These are phyloP conservation scores for Cephus cinctus DNA, from an alignment of 1,140 invertebrate species.

Conservation along the genomic window DNA sequence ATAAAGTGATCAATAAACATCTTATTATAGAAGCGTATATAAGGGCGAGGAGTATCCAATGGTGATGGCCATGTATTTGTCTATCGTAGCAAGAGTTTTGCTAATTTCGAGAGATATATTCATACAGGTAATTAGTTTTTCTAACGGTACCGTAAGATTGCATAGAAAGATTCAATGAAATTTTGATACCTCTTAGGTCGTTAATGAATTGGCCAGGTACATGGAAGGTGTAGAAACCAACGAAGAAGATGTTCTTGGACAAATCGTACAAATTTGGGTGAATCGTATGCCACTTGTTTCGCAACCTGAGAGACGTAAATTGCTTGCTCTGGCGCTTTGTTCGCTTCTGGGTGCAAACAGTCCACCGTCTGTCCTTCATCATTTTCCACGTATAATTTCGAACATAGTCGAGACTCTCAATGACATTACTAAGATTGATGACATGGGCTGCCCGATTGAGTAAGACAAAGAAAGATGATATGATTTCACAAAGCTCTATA, in stretches of 20 bases:
- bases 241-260: slow-evolving; percentile 63
- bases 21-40: slow-evolving; percentile 60
- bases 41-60: slow-evolving; percentile 69
- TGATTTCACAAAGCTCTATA: slow-evolving; percentile 15
- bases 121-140: slow-evolving; percentile 57
- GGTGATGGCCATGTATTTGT: slow-evolving; percentile 75
- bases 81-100: slow-evolving; percentile 74
- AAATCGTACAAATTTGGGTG: slow-evolving; percentile 77
- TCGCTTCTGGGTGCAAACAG: slow-evolving; percentile 71
- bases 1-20: slow-evolving; percentile 19
- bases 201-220: slow-evolving; percentile 45
- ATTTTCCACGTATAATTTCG: slow-evolving; percentile 74
- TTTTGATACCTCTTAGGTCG: slow-evolving; percentile 55
- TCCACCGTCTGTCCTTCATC: slow-evolving; percentile 64
- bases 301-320: slow-evolving; percentile 77
- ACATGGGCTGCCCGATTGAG: slow-evolving; percentile 67
- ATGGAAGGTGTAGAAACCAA: slow-evolving; percentile 47
- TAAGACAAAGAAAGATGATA: slow-evolving; percentile 52
- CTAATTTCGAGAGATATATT: slow-evolving; percentile 73
- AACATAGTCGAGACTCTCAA: slow-evolving; percentile 82
- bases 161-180: no score
- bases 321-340: slow-evolving; percentile 76
- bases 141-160: no score
- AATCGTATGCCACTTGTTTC: slow-evolving; percentile 75
- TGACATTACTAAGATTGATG: slow-evolving; percentile 78